phyloP scores from a whole-genome alignment of 1,140 invertebrate genomes.

The Popillia japonica region DNA sequence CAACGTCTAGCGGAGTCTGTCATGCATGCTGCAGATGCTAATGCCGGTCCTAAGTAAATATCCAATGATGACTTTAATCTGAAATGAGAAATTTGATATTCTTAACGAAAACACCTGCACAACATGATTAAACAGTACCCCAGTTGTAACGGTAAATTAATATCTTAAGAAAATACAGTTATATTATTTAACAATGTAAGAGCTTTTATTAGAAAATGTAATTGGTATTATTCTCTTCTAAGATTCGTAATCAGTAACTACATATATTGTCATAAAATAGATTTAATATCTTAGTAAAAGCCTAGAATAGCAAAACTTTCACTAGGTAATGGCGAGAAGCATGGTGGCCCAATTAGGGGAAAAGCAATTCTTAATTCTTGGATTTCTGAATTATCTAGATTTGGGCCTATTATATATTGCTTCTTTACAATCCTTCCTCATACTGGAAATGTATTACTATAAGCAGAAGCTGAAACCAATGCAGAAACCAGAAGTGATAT shows the following conservation, averaged over 20 bases:
- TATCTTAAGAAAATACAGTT: slow-evolving; percentile 27
- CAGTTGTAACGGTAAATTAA: slow-evolving; percentile 24
- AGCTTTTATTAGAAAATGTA: not conserved
- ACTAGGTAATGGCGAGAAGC: not conserved
- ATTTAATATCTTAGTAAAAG: too few species aligned
- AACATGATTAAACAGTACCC: slow-evolving; percentile 17
- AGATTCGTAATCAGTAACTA: too few species aligned
- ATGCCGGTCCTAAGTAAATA: slow-evolving; percentile 28
- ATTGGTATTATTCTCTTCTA: too few species aligned
- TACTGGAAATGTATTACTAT: too few species aligned
- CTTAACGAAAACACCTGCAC: slow-evolving; percentile 23
- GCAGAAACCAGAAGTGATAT: too few species aligned
- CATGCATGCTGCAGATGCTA: slow-evolving; percentile 32
- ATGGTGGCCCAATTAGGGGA: not conserved
- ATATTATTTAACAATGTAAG: not conserved
- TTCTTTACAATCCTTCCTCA: too few species aligned
- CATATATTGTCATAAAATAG: too few species aligned
- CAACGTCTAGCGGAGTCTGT: slow-evolving; percentile 26
- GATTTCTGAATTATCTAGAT: too few species aligned
- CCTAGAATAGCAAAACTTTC: too few species aligned
- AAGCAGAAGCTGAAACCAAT: too few species aligned
- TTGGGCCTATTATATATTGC: too few species aligned
- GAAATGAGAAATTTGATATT: slow-evolving; percentile 30
- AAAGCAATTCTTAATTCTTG: too few species aligned
- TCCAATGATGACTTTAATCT: slow-evolving; percentile 31